Evolutionary conservation across 1,140 invertebrate species (phyloP), one percentile per base, ranked within the genome.

Genomic region (Drosophila rhopaloa): DNA sequence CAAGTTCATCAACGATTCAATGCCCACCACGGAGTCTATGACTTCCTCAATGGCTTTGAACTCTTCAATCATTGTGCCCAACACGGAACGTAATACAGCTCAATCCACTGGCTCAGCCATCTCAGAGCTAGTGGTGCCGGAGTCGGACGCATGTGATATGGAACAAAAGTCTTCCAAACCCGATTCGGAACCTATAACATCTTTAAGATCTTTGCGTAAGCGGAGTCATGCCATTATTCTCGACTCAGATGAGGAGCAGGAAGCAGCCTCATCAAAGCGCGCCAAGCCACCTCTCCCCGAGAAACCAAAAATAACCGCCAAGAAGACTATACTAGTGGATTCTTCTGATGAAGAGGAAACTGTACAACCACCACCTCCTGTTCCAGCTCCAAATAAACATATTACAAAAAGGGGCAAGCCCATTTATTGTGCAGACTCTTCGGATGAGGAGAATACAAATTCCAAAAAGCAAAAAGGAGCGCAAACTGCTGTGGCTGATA

Each of bases 1-100:
- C 62, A 93, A 92, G 68, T 92, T 93, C 35, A 61, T 92, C 10
- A 90, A 58, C 5, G 72, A 89, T 11, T 78, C 81, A 0, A n/a
- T 89, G 46, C 47, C 84, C 3, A 46, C 67, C 8, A 89, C 83
- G 0, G 84, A 88, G 46, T 88, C 83, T 0, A 70, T 88, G 61
- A 68, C 61, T 0, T 58, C 73, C 24, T 76, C 74, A 7, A 14
- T 76, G 27, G 58, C 48, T 7, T 67, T 75, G 2, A 48, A 77
- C 40, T 83, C 79, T 4, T 88, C 83, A 0, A 76, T 88, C 16
- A 38, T 88, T 7, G 67, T 71, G 6, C 76, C 80, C 24, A 83
- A 77, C 41, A 88, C 83, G 4, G 84, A 77, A 24, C 51, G 53
- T 11, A 63, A 41, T 40, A 59, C 67, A 19, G 19, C 56, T 3